Evolutionary conservation across 2,113 vertebrate genomes (phyloP), one percentile per base, ranked within the genome.

Genomic region (Burhinus bistriatus): DNA sequence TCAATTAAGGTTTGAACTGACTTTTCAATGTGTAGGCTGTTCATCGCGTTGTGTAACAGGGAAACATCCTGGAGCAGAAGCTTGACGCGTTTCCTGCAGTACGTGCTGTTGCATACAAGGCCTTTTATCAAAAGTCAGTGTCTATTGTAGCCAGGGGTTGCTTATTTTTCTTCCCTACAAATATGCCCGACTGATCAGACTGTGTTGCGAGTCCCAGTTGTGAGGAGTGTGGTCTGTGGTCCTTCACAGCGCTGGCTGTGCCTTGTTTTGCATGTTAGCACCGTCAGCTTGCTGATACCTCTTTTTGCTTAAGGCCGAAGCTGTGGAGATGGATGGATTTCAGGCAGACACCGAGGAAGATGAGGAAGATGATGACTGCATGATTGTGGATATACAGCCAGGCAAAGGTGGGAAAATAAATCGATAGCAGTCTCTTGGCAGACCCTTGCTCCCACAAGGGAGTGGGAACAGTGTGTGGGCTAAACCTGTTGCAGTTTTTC

Each of bases 311-410:
- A 8, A 98, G 99, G 97, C 93, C 17, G 99, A 98, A 87, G 89
- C 95, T 8, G 98, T 89, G 23, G 99, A 99, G 93, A 96, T 98
- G 26, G 99, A 99, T 4, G 99, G 99, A n/a, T 99, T 99, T 86
- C 99, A 99, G 95, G 99, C 99, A 26, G 99, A 99, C 97, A 99
- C 99, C 0, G 99, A 99, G 96, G 99, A 99, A 17, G 99, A 99
- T 14, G 96, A 98, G 9, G 98, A 98, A 2, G 98, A 98, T 17
- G 95, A 98, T 0, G 98, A 99, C 95, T 99, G 99, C 83, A 77
- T 99, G 83, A 97, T 99, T 36, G 68, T 99, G 94, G 97, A 98
- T 27, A 47, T 98, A 27, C 96, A 98, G 25, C 97, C 91, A 25
- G 38, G 64, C 45, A 94, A 86, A 90, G 98, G 99, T 99, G 96